These are phyloP conservation scores for Crotalus tigris DNA, from an alignment of 2,113 vertebrate genomes.

Conservation along the genomic window DNA sequence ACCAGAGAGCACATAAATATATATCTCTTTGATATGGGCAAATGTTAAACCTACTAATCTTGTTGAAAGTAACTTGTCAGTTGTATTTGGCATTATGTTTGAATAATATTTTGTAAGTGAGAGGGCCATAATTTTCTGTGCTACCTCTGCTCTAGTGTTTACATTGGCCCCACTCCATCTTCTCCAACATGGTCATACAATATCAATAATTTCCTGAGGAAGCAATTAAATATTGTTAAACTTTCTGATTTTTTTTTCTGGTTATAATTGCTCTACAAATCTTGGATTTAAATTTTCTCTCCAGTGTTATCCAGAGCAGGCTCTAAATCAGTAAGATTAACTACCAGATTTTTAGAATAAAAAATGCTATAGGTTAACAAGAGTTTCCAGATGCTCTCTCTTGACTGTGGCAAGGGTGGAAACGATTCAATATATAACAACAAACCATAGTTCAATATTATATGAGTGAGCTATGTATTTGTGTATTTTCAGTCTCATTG, in stretches of 20 bases:
- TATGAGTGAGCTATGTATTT: neutral
- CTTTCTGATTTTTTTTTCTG: neutral
- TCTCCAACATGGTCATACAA: neutral
- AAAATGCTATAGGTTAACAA: neutral
- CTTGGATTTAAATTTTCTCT: neutral
- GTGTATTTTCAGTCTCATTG: neutral
- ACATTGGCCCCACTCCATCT: neutral
- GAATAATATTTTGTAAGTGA: neutral
- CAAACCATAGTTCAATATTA: neutral
- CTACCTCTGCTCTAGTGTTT: neutral
- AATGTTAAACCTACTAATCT: neutral
- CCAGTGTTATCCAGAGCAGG: neutral
- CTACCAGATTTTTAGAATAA: neutral
- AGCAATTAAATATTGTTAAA: conserved; percentile 7
- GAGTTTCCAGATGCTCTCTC: neutral
- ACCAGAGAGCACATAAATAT: neutral
- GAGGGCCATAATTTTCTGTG: neutral
- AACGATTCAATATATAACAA: neutral
- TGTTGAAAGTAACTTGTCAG: neutral
- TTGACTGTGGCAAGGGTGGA: neutral
- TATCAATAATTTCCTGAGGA: neutral
- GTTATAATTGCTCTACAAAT: neutral
- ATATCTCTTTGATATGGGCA: neutral
- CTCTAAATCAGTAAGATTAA: neutral
- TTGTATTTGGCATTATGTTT: neutral